A percentile compares a stretch with the other conserved stretches of the same genome.
These are phyloP conservation scores for Agrenia bidenticulata DNA, from an alignment of 2,888 invertebrate genomes.

Conservation along the genomic window DNA sequence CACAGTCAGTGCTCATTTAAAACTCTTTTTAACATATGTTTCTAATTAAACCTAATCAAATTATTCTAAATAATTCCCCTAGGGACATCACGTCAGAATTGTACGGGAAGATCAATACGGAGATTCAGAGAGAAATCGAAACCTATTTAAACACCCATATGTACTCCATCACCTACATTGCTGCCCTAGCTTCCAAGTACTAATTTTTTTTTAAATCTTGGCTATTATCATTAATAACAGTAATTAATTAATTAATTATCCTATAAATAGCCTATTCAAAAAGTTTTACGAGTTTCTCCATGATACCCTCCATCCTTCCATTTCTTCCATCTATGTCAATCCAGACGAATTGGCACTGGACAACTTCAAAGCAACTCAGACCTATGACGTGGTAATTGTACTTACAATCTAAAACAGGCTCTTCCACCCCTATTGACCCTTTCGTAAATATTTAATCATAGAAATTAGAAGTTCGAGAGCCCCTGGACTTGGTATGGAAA, in stretches of 20 bases:
- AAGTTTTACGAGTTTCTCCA: slow-evolving; percentile 35
- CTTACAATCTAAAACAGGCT: too few species aligned
- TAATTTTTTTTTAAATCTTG: slow-evolving; percentile 4
- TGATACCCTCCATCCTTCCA: slow-evolving; percentile 27
- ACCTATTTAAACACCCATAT: slow-evolving; percentile 29
- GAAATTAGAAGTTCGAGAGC: slow-evolving; percentile 59
- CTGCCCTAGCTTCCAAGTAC: slow-evolving; percentile 29
- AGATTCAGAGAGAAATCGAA: slow-evolving; percentile 30
- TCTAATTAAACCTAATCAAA: not conserved
- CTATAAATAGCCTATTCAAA: slow-evolving; percentile 23
- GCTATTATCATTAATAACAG: too few species aligned
- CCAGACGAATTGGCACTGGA: slow-evolving; percentile 29
- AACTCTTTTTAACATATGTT: not conserved
- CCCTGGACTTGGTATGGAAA: slow-evolving; percentile 75
- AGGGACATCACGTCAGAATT: slow-evolving; percentile 28
- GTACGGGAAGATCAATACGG: slow-evolving; percentile 25
- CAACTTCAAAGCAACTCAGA: slow-evolving; percentile 2
- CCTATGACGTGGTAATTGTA: not conserved
- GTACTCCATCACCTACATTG: slow-evolving; percentile 28
- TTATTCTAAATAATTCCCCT: not conserved
- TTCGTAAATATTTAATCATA: too few species aligned
- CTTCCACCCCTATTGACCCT: too few species aligned
- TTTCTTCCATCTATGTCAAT: slow-evolving; percentile 16
- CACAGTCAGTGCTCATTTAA: slow-evolving; percentile 20
- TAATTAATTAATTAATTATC: too few species aligned